Evolutionary conservation across 2,113 vertebrate species (phyloP).

Genomic region (Xenopus tropicalis): UCB_Xtro_10.0 CM004448.2:48386501-48387000

Average conservation of each 20-base stretch:
- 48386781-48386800: not conserved
- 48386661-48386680: no score
- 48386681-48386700: no score
- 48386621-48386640: no score
- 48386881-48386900: slow-evolving; percentile 39
- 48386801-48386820: slow-evolving; percentile 11
- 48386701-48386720: no score
- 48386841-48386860: slow-evolving; percentile 26
- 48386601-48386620: no score
- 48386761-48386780: not conserved
- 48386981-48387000: slow-evolving; percentile 48
- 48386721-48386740: no score
- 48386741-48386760: not conserved
- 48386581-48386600: no score
- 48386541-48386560: no score
- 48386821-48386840: slow-evolving; percentile 27
- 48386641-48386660: no score
- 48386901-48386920: slow-evolving; percentile 41
- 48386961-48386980: slow-evolving; percentile 53
- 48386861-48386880: slow-evolving; percentile 41
- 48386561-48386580: no score
- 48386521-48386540: no score
- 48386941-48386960: slow-evolving; percentile 57
- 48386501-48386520: no score
- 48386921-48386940: slow-evolving; percentile 50